Base-by-base conservation (phyloP, 2,888 invertebrate genomes). In the Hermaeophaga mercurialis region DNA sequence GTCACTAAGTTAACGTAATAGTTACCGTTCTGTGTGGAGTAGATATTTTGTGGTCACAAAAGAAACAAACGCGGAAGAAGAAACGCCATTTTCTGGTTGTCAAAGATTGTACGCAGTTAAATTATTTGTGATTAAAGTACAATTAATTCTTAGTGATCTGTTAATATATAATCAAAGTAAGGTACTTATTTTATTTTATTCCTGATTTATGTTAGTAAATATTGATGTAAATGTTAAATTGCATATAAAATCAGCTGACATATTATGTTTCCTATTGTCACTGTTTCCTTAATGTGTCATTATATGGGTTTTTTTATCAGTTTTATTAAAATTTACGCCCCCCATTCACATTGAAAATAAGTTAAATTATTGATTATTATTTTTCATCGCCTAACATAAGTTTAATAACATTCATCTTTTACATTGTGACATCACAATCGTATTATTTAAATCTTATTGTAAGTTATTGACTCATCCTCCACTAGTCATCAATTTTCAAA, bases 61-160 rank as follows among this genome's bases (percentile, higher is more conserved):
- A 52, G 31, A 45, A 49, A 45, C 38, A 55, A 55, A 52, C 57
- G 52, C 38, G 36, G 18, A 39, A 53, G 53, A 56, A 45, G 54
- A 58, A 62, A 65, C 70, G 70, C 70, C 70, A 70, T 70, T 69
- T 71, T 69, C 63, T 61, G 56, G 63, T 66, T 62, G 61, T 66
- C 57, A 63, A 52, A 59, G 52, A 54, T 65, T 62, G 64, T 66
- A 70, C 71, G 71, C 69, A 69, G 64, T 69, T 63, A 67, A 68
- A 69, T 66, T 66, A 56, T 59, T 60, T 54, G 63, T 68, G 65
- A 50, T 57, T 45, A 61, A 56, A n/a, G n/a, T n/a, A 18, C 18
- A 9, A 47, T 44, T 58, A 54, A 56, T 33, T 7, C 46, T 41
- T 56, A 47, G 14, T 34, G 39, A 44, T 45, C 19, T 47, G 36